phyloP scores from a whole-genome alignment of 2,113 vertebrate genomes.

The Oreamnos americanus region DNA sequence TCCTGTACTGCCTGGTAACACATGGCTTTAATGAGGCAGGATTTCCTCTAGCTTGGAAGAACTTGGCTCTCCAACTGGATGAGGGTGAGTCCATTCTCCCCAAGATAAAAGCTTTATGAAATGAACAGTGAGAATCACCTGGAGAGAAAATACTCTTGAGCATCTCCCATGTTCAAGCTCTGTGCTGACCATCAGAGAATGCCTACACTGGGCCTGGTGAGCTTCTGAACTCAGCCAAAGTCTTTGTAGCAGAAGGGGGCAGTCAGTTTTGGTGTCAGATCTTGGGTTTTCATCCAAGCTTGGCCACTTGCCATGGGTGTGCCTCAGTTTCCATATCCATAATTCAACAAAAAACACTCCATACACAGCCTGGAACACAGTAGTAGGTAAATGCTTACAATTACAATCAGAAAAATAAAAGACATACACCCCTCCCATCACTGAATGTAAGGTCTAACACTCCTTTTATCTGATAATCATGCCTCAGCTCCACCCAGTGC shows the following conservation, averaged over 20 bases:
- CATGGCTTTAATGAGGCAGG: neutral
- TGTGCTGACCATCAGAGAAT: neutral
- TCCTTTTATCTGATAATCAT: neutral
- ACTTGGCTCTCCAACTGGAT: neutral
- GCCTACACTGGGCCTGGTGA: fast-evolving
- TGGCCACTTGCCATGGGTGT: neutral
- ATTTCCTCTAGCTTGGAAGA: conserved; percentile 6
- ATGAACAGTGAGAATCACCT: neutral
- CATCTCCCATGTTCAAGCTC: neutral
- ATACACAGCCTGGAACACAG: neutral
- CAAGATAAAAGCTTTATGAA: neutral
- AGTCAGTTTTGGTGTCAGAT: neutral
- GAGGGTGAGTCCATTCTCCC: neutral
- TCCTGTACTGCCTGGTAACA: neutral
- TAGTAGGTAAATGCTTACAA: neutral
- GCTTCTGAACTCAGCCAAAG: neutral
- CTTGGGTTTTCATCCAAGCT: neutral
- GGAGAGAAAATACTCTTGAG: neutral
- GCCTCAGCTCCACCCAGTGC: neutral
- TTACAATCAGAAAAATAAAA: neutral
- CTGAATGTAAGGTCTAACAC: neutral
- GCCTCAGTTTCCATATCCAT: neutral
- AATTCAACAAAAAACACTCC: neutral
- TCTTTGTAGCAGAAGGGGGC: neutral
- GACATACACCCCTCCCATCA: neutral